Evolutionary conservation across 2,888 invertebrate species (phyloP).

Genomic region (Phaonia tiefii): DNA sequence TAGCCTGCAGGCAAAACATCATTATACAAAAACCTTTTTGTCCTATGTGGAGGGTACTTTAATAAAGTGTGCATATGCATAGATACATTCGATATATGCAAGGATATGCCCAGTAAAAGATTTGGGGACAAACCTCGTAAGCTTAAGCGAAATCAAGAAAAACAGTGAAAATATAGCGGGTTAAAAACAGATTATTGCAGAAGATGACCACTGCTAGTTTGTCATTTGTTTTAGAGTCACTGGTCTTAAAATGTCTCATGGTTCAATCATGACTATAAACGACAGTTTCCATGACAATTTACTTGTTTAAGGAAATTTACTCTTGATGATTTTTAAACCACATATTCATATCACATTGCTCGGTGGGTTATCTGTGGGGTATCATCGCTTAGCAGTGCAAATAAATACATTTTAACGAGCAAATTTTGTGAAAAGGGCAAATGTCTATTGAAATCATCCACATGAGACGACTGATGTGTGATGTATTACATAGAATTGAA

Average conservation of each 20-base stretch:
- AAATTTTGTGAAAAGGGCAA: conserved; percentile 57
- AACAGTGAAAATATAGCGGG: too few relatives aligned
- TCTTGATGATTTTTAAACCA: too few relatives aligned
- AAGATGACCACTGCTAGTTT: neutral
- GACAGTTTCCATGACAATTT: too few relatives aligned
- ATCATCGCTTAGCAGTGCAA: conserved; percentile 46
- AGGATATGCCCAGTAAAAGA: neutral
- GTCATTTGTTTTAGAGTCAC: too few relatives aligned
- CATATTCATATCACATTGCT: neutral
- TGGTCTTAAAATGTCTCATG: too few relatives aligned
- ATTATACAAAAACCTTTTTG: conserved; percentile 34
- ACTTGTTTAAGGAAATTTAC: too few relatives aligned
- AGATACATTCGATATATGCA: conserved; percentile 11
- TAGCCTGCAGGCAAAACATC: conserved; percentile 61
- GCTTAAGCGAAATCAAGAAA: too few relatives aligned
- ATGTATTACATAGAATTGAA: conserved; percentile 16
- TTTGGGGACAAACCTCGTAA: conserved; percentile 1
- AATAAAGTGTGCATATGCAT: conserved; percentile 53
- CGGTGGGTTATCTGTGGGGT: neutral
- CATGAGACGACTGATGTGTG: neutral
- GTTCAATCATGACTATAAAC: too few relatives aligned
- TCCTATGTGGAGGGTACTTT: conserved; percentile 40
- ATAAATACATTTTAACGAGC: conserved; percentile 64
- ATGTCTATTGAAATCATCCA: neutral
- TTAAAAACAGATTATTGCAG: too few relatives aligned